Conservation (phyloP, 1,140 invertebrate genomes). For the Monomorium pharaonis region DNA sequence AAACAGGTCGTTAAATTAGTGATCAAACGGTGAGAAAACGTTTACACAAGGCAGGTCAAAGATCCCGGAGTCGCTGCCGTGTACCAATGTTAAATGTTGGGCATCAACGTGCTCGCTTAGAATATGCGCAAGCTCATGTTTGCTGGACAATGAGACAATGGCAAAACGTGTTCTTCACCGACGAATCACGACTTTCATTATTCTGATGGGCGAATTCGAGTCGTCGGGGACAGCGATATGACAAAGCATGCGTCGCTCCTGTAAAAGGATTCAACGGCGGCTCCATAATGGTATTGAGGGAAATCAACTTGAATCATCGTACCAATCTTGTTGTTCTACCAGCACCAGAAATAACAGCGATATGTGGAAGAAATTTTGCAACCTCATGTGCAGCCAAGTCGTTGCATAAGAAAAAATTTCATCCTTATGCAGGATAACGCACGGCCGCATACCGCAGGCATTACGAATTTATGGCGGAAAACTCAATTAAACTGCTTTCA, state of each 20-base stretch:
- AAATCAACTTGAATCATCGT: neutral
- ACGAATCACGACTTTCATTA: neutral
- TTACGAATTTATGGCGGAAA: neutral
- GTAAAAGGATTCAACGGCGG: neutral
- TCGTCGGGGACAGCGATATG: neutral
- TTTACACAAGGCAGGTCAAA: neutral
- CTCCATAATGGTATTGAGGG: neutral
- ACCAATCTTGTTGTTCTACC: neutral
- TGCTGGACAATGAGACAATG: neutral
- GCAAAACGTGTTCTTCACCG: neutral
- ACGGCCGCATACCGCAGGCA: too few relatives aligned
- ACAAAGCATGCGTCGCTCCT: neutral
- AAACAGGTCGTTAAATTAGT: neutral
- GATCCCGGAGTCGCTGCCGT: neutral
- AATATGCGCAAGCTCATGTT: neutral
- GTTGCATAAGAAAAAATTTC: too few relatives aligned
- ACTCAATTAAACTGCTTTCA: too few relatives aligned
- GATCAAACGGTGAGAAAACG: neutral
- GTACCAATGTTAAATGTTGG: neutral
- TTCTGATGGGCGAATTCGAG: neutral
- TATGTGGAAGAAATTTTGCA: too few relatives aligned
- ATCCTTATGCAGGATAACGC: too few relatives aligned
- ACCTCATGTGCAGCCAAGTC: too few relatives aligned
- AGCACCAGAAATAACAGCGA: neutral
- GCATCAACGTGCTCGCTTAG: neutral